Evolutionary conservation across 1,140 invertebrate genomes (phyloP).

Genomic region (Drosophila insularis): DNA sequence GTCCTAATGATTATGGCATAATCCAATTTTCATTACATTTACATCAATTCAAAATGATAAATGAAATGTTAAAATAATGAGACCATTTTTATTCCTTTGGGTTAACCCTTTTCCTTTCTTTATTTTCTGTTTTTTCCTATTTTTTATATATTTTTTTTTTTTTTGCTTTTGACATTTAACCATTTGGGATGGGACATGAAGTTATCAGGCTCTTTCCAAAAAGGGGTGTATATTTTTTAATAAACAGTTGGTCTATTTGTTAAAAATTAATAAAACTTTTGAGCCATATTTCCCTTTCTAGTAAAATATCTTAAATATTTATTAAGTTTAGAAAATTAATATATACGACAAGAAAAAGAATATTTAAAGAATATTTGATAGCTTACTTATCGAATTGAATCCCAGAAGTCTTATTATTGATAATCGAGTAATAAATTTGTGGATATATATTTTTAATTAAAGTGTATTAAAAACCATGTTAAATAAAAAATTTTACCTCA

Average conservation of each 20-base stretch:
- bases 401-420: too few species aligned
- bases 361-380: too few species aligned
- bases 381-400: too few species aligned
- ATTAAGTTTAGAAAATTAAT: too few species aligned
- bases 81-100: constrained; percentile 35
- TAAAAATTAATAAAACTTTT: not conserved
- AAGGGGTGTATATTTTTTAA: not conserved
- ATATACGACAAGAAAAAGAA: too few species aligned
- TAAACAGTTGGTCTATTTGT: not conserved
- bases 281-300: too few species aligned
- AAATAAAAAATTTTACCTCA: not conserved
- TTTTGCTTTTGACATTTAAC: constrained; percentile 23
- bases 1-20: constrained; percentile 69
- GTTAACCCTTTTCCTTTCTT: constrained; percentile 38
- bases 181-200: constrained; percentile 18
- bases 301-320: too few species aligned
- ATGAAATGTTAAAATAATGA: constrained; percentile 75
- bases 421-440: too few species aligned
- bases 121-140: constrained; percentile 44
- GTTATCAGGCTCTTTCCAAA: constrained; percentile 14
- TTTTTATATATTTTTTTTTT: constrained; percentile 34
- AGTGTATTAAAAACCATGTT: constrained; percentile 27
- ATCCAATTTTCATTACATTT: constrained; percentile 76
- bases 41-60: constrained; percentile 73
- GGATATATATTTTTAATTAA: not conserved